Evolutionary conservation across 1,140 invertebrate species (phyloP).

Genomic region (Propsilocerus akamusi): DNA sequence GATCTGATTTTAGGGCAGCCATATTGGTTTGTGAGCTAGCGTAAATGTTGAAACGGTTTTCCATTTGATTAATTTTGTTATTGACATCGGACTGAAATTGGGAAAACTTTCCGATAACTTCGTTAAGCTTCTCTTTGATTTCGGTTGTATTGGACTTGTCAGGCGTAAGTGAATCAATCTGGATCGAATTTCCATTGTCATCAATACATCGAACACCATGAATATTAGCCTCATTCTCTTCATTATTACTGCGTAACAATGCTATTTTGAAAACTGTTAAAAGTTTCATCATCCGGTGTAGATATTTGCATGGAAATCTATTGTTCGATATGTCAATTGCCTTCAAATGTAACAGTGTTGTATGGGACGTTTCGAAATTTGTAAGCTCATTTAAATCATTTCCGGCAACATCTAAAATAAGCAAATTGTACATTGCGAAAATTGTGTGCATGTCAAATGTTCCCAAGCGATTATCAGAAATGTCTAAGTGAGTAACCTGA

Average conservation of each 20-base stretch:
- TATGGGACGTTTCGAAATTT: background rate
- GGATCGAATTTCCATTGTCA: background rate
- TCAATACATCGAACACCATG: background rate
- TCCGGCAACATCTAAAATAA: background rate
- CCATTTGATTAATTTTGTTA: background rate
- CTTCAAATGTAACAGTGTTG: background rate
- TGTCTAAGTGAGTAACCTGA: background rate
- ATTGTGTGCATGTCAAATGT: background rate
- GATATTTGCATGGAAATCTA: background rate
- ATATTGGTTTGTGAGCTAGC: background rate
- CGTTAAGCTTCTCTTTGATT: background rate
- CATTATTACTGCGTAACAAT: background rate
- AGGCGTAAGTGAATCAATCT: background rate
- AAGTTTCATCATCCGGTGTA: background rate
- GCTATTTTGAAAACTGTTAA: background rate
- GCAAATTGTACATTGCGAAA: background rate
- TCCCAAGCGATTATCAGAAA: background rate
- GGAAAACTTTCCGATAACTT: background rate
- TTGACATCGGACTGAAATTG: background rate
- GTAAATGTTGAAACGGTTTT: background rate
- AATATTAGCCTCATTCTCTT: background rate
- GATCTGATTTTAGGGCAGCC: background rate
- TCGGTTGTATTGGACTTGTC: background rate
- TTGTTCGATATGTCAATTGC: background rate
- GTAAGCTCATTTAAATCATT: background rate